Evolutionary conservation across 2,888 invertebrate species (phyloP).

Genomic region (Cantharis rufa): DNA sequence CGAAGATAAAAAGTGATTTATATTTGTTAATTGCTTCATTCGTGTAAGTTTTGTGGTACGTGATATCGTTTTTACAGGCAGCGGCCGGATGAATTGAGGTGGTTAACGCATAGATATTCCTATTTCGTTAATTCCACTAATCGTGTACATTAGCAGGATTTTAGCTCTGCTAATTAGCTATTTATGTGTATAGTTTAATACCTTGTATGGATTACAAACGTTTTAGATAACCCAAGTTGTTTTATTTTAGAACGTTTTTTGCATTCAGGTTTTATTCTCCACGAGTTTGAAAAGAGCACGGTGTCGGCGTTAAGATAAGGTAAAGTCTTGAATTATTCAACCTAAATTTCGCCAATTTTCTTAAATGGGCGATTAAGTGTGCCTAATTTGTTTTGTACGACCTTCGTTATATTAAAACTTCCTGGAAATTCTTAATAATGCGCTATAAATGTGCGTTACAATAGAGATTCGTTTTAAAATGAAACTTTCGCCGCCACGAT

Average conservation of each 20-base stretch:
- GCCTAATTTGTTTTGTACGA: constrained; percentile 55
- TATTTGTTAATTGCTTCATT: constrained; percentile 37
- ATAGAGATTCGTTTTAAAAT: constrained; percentile 27
- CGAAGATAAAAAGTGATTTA: constrained; percentile 39
- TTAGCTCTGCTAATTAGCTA: constrained; percentile 22
- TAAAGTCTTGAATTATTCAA: constrained; percentile 56
- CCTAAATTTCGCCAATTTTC: constrained; percentile 56
- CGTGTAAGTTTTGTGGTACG: constrained; percentile 28
- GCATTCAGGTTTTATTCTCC: constrained; percentile 3
- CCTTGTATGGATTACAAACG: constrained; percentile 24
- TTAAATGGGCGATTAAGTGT: constrained; percentile 55
- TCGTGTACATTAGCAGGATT: constrained; percentile 16
- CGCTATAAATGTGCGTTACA: constrained; percentile 41
- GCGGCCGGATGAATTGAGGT: constrained; percentile 16
- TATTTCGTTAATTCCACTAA: constrained; percentile 32
- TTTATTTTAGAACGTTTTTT: constrained; percentile 50
- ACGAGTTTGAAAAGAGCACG: constrained; percentile 6
- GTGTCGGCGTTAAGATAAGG: constrained; percentile 51
- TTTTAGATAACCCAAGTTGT: constrained; percentile 34
- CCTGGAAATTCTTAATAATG: constrained; percentile 48
- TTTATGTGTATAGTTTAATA: constrained; percentile 22
- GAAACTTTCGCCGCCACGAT: constrained; percentile 33
- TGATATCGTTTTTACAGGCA: constrained; percentile 29
- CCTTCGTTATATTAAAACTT: constrained; percentile 53
- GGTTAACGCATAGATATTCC: constrained; percentile 17